These are phyloP conservation scores for Chelmon rostratus DNA, from an alignment of 2,797 vertebrate genomes.

Conservation along the genomic window DNA sequence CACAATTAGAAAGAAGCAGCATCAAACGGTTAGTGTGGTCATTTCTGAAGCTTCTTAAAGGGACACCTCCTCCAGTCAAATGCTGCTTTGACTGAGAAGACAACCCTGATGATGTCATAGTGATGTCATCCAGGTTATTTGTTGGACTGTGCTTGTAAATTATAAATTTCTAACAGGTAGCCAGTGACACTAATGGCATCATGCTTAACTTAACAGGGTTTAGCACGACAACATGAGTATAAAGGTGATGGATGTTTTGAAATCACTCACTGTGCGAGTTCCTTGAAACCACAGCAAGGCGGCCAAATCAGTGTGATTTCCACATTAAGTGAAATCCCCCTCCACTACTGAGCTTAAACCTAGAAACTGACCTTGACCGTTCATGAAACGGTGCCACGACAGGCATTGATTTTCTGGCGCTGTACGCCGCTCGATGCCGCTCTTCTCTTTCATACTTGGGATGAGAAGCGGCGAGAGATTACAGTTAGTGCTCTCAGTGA, in stretches of 20 bases:
- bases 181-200: not conserved
- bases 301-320: constrained; percentile 20
- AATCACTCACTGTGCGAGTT: constrained; percentile 7
- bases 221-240: constrained; percentile 7
- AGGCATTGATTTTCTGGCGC: constrained; percentile 65
- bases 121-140: constrained; percentile 22
- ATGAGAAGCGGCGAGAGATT: constrained; percentile 49
- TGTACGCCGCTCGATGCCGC: constrained; percentile 50
- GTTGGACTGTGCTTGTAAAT: not conserved
- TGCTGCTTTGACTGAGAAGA: constrained; percentile 7
- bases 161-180: not conserved
- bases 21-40: constrained; percentile 18
- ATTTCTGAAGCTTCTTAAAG: constrained; percentile 1
- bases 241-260: constrained; percentile 35
- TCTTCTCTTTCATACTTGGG: constrained; percentile 44
- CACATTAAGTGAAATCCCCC: constrained; percentile 48
- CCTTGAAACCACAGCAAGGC: constrained; percentile 13
- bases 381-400: constrained; percentile 66
- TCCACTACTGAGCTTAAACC: constrained; percentile 55
- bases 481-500: constrained; percentile 55
- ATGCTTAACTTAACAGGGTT: constrained; percentile 12
- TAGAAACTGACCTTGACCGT: constrained; percentile 62
- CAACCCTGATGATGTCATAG: constrained; percentile 2
- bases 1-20: constrained; percentile 16
- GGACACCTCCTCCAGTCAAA: too few relatives aligned